Evolutionary conservation across 2,113 vertebrate genomes (phyloP).

Genomic region (Pelecanus crispus): DNA sequence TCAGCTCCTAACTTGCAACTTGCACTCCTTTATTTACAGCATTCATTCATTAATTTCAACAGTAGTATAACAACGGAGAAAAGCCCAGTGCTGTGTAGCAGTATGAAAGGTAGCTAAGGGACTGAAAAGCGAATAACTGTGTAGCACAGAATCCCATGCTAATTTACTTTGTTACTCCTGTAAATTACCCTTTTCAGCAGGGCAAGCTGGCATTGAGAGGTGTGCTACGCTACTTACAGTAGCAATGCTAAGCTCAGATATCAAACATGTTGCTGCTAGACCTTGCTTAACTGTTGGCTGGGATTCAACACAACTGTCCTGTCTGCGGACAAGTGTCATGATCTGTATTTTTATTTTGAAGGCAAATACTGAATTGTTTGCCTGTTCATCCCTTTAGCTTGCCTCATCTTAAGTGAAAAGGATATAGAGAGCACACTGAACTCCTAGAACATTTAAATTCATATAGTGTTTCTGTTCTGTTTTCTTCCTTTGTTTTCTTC

Average conservation of each 20-base stretch:
- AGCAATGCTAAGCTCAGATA: background rate
- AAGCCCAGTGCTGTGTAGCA: background rate
- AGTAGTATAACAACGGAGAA: background rate
- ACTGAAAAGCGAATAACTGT: background rate
- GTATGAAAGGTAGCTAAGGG: background rate
- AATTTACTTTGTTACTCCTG: background rate
- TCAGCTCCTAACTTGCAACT: background rate
- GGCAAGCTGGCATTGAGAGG: background rate
- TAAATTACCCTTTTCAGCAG: background rate
- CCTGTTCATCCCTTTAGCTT: background rate
- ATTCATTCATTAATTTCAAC: background rate
- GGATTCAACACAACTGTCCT: background rate
- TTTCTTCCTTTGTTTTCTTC: background rate
- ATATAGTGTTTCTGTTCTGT: background rate
- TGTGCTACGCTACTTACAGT: accelerated
- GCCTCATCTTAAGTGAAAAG: background rate
- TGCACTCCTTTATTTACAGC: background rate
- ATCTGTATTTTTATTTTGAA: background rate
- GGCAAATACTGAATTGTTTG: background rate
- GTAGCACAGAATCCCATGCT: background rate
- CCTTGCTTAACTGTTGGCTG: background rate
- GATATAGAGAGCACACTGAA: background rate
- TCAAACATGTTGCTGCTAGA: accelerated
- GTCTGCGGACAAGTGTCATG: background rate
- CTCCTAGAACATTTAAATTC: background rate